phyloP scores from a whole-genome alignment of 2,797 vertebrate species.

The Phoebastria nigripes region DNA sequence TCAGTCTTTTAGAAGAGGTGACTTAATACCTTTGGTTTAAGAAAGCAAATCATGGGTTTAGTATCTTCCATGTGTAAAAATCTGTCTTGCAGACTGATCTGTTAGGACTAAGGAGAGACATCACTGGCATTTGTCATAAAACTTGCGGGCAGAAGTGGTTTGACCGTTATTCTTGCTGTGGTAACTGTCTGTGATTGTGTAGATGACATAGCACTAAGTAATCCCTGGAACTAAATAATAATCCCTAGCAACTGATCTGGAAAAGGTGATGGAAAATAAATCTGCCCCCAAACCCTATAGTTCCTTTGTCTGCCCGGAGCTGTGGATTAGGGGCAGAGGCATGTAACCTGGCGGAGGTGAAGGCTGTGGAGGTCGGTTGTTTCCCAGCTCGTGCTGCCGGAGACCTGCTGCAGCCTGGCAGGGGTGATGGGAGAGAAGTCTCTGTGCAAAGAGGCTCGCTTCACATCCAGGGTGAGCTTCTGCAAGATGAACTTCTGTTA shows the following conservation, averaged over 20 bases:
- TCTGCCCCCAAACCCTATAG: not conserved
- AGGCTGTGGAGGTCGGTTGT: not conserved
- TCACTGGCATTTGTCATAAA: not conserved
- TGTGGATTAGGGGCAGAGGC: not conserved
- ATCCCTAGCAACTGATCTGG: not conserved
- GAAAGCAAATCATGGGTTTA: not conserved
- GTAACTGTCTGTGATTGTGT: not conserved
- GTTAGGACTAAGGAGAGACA: not conserved
- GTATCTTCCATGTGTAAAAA: not conserved
- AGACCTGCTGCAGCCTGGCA: not conserved
- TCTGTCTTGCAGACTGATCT: not conserved
- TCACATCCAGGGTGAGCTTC: not conserved
- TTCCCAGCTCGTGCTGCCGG: not conserved
- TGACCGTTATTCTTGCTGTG: not conserved
- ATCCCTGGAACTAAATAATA: not conserved
- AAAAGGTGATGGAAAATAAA: not conserved
- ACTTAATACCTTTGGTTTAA: not conserved
- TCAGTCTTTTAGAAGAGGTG: not conserved
- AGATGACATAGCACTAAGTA: not conserved
- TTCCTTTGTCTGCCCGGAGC: not conserved
- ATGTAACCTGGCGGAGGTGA: accelerated
- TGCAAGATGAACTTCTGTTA: not conserved
- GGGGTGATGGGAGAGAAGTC: not conserved
- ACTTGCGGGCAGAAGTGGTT: not conserved
- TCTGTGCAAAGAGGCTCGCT: not conserved